Base-by-base conservation (phyloP, 92 coral and sea anemone genomes). In the Palythoa heliodiscus region DNA sequence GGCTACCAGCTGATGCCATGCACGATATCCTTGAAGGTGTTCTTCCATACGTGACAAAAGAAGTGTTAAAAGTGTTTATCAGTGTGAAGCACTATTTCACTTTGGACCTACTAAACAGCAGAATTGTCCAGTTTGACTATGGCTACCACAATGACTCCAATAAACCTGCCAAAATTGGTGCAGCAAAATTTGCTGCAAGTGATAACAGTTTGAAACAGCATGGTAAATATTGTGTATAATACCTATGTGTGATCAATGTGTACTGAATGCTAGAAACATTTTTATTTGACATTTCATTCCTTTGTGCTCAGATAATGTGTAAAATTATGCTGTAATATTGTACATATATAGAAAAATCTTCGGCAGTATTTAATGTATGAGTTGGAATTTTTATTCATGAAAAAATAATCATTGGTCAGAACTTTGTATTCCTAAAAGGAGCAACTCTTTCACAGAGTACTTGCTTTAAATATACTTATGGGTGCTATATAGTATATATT, bases 141-240 rank as follows among this genome's bases (percentile, higher is more conserved):
- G 71, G 71, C 3, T 73, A 73, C 58, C 58, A 73, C 35, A 73
- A 73, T 47, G 77, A 73, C 54, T 43, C 77, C 57, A 73, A 73
- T n/a, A 17, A 24, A 43, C 77, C 77, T 2, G 55, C 77, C 11
- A 43, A 47, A 17, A 87, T 92, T 61, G 70, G 58, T 70, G 22
- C 69, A 50, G 55, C 80, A 70, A 71, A 76, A 69, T 85, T 89
- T 50, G 67, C 66, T 11, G 78, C 95, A 14, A 76, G 43, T 52
- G 95, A 92, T 71, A 87, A 92, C 86, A 87, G 89, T 61, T 47
- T 89, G 13, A 92, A 85, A 76, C 95, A 92, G 71, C 92, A 92
- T 87, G 92, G 91, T 89, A 89, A 78, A 60, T 48, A 10, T 75
- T 43, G 19, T 20, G 72, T 83, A 29, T 20, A 68, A 50, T 73